Conservation (phyloP, 1,140 invertebrate species). For the Macrobrachium nipponense region DNA sequence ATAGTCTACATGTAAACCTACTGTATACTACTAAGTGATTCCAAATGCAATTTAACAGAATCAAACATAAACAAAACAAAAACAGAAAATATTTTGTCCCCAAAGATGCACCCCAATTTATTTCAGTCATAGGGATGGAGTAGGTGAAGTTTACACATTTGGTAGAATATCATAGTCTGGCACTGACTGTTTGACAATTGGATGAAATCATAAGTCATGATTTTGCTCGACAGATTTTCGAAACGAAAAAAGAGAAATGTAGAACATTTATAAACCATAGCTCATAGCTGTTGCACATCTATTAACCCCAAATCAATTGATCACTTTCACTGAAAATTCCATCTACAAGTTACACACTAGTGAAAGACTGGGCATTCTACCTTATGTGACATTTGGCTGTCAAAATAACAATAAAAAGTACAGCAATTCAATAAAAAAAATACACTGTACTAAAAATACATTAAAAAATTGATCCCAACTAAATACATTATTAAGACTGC, state of each 20-base stretch:
- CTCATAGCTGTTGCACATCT: too few relatives aligned
- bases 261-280: neutral
- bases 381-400: constrained; percentile 49
- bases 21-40: too few relatives aligned
- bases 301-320: neutral
- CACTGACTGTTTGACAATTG: neutral
- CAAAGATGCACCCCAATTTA: neutral
- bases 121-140: neutral
- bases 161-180: constrained; percentile 42
- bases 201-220: too few relatives aligned
- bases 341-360: constrained; percentile 32
- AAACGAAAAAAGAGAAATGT: neutral
- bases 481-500: too few relatives aligned
- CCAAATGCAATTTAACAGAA: too few relatives aligned
- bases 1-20: too few relatives aligned
- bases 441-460: constrained; percentile 3
- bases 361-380: constrained; percentile 53
- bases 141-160: constrained; percentile 21
- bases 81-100: too few relatives aligned
- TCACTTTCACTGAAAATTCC: constrained; percentile 17
- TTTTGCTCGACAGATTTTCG: neutral
- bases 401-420: constrained; percentile 7
- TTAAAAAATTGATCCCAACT: neutral
- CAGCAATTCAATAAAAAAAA: constrained; percentile 2
- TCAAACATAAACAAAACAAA: too few relatives aligned